phyloP scores from a whole-genome alignment of 2,113 vertebrate species.

The Mastomys coucha region DNA sequence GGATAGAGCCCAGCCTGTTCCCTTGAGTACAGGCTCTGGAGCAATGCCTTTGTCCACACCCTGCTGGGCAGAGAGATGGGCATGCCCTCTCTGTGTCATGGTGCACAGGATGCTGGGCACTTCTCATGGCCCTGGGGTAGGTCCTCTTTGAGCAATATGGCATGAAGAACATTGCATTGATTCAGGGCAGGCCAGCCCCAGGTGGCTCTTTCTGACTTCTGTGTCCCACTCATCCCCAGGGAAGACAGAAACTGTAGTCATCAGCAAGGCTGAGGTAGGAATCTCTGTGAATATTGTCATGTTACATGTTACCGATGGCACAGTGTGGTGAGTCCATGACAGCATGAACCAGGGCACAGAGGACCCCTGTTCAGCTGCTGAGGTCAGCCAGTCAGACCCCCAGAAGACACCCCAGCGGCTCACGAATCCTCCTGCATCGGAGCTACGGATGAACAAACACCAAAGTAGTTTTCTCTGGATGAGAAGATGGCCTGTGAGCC shows the following conservation, averaged over 20 bases:
- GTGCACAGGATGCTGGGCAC: accelerated
- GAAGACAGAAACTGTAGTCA: not conserved
- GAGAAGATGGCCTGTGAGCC: not conserved
- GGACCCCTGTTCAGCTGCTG: not conserved
- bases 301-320: not conserved
- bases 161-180: not conserved
- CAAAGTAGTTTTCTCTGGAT: not conserved
- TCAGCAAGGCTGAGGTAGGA: not conserved
- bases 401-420: not conserved
- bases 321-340: not conserved
- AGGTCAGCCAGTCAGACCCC: not conserved
- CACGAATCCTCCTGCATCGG: not conserved
- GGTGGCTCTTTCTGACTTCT: not conserved
- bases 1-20: not conserved
- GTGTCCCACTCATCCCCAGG: not conserved
- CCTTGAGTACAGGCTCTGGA: not conserved
- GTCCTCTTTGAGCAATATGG: not conserved
- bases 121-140: not conserved
- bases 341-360: not conserved
- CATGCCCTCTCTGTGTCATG: not conserved
- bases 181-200: accelerated
- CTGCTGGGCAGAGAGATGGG: accelerated
- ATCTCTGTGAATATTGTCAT: not conserved
- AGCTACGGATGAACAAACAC: not conserved
- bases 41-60: not conserved